Percentiles rank a stretch among this genome's conserved stretches.
Conservation (phyloP, 2,113 vertebrate species). For the Hypomesus transpacificus region DNA sequence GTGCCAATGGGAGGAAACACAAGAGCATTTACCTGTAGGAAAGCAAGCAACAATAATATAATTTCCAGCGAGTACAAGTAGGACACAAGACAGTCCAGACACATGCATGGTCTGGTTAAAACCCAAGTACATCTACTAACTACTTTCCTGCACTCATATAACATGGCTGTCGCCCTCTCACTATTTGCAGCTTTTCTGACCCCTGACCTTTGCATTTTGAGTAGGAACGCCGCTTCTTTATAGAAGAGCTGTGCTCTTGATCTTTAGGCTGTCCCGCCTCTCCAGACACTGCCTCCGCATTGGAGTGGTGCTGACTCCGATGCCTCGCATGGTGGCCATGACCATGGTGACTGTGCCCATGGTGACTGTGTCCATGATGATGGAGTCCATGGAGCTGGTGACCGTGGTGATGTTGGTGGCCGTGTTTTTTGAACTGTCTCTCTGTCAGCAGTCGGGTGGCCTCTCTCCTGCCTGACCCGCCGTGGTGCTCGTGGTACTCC, state of each 20-base stretch:
- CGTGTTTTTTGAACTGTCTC: slow-evolving; percentile 66
- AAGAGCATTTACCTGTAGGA: too few species aligned
- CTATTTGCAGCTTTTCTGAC: neutral
- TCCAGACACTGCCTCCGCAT: slow-evolving; percentile 28
- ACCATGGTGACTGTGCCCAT: slow-evolving; percentile 1
- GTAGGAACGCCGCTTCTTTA: slow-evolving; percentile 73
- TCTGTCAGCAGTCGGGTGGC: slow-evolving; percentile 70
- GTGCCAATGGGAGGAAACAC: too few species aligned
- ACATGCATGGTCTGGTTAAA: neutral
- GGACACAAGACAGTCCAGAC: neutral
- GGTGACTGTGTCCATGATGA: slow-evolving; percentile 23
- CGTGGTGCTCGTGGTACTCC: slow-evolving; percentile 79
- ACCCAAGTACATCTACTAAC: neutral
- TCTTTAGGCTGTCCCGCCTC: slow-evolving; percentile 16
- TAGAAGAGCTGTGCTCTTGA: slow-evolving; percentile 29
- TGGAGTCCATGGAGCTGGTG: slow-evolving; percentile 40
- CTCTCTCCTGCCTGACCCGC: slow-evolving; percentile 71
- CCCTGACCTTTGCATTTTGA: slow-evolving; percentile 80
- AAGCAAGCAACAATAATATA: too few species aligned
- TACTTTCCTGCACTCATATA: too few species aligned
- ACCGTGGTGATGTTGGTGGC: slow-evolving; percentile 26
- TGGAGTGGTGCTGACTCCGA: slow-evolving; percentile 29
- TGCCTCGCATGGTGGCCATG: slow-evolving; percentile 39
- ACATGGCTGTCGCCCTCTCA: too few species aligned
- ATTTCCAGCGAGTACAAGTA: too few species aligned